Evolutionary conservation across 2,797 vertebrate species (phyloP).

Genomic region (Ispidina lecontei): DNA sequence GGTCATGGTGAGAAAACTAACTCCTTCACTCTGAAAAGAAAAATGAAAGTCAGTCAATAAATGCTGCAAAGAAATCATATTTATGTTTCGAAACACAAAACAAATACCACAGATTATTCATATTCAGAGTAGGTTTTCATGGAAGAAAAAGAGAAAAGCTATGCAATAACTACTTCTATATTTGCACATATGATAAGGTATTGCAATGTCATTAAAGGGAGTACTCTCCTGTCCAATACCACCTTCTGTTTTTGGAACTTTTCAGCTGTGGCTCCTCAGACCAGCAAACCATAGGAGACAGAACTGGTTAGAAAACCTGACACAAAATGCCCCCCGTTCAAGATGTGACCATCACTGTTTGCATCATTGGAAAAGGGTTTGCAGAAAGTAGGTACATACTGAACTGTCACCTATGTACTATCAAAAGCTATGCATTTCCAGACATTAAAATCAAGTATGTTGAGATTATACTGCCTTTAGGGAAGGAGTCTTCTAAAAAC

Average conservation of each 20-base stretch:
- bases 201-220: neutral
- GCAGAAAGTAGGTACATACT: neutral
- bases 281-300: neutral
- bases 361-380: neutral
- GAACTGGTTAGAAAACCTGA: neutral
- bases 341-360: neutral
- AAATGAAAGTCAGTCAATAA: slow-evolving; percentile 41
- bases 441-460: neutral
- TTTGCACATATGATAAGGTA: neutral
- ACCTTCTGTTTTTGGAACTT: neutral
- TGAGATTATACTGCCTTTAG: neutral
- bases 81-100: neutral
- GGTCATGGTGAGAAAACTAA: slow-evolving; percentile 50
- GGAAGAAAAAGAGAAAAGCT: too few species aligned
- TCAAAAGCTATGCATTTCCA: neutral
- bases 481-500: neutral
- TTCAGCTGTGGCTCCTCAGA: neutral
- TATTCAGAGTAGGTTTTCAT: neutral
- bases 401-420: neutral
- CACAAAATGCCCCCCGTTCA: neutral
- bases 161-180: neutral
- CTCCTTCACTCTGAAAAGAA: slow-evolving; percentile 80
- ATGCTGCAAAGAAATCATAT: neutral
- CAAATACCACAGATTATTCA: neutral
- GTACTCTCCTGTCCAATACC: neutral